Percentiles rank a stretch among this genome's conserved stretches.
These are phyloP conservation scores for Aldrovandia affinis DNA, from an alignment of 2,797 vertebrate species.

Conservation along the genomic window DNA sequence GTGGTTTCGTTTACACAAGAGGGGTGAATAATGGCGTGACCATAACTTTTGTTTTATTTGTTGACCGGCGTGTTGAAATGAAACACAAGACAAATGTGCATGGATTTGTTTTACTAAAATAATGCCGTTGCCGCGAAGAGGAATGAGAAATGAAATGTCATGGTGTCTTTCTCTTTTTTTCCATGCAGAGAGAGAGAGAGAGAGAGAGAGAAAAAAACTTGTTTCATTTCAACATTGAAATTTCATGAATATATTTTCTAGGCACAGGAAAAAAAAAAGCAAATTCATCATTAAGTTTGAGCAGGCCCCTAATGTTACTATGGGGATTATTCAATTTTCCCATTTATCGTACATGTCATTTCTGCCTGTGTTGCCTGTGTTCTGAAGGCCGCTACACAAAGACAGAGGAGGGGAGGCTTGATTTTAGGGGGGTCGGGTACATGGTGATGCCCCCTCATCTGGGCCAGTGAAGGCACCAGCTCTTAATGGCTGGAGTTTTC, in stretches of 20 bases:
- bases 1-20: slow-evolving; percentile 73
- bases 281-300: slow-evolving; percentile 76
- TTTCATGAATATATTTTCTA: slow-evolving; percentile 84
- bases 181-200: slow-evolving; percentile 41
- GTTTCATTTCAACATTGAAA: slow-evolving; percentile 78
- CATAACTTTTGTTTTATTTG: slow-evolving; percentile 75
- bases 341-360: slow-evolving; percentile 62
- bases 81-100: slow-evolving; percentile 72
- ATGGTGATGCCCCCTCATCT: not conserved
- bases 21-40: slow-evolving; percentile 55
- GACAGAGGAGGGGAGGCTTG: slow-evolving; percentile 3
- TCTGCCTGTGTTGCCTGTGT: slow-evolving; percentile 56
- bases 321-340: slow-evolving; percentile 73
- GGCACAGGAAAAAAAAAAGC: slow-evolving; percentile 67
- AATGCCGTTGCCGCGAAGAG: slow-evolving; percentile 70
- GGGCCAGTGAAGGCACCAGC: slow-evolving; percentile 63
- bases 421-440: slow-evolving; percentile 31
- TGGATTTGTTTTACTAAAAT: slow-evolving; percentile 77
- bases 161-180: slow-evolving; percentile 59
- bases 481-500: slow-evolving; percentile 79
- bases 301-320: slow-evolving; percentile 71
- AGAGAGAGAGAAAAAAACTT: slow-evolving; percentile 82
- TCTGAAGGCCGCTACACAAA: slow-evolving; percentile 32
- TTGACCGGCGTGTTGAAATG: slow-evolving; percentile 39
- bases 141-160: slow-evolving; percentile 75